Evolutionary conservation across 2,113 vertebrate species (phyloP).

Genomic region (Turdus rufiventris): DNA sequence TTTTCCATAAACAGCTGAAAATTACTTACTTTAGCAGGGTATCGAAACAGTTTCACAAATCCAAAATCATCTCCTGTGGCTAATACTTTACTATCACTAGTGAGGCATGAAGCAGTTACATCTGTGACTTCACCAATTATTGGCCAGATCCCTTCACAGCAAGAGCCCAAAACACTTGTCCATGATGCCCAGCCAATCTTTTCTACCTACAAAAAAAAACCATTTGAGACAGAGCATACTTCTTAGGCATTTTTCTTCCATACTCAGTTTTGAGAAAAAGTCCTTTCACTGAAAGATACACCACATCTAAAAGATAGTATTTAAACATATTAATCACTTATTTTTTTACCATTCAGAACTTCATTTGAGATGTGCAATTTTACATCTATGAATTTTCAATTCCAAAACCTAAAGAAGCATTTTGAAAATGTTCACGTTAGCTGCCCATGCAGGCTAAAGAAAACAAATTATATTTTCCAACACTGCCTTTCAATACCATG

Average conservation of each 20-base stretch:
- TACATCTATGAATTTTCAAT: neutral
- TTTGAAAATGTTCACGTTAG: neutral
- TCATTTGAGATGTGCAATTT: neutral
- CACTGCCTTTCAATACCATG: neutral
- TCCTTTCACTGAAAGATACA: neutral
- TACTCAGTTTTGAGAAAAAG: neutral
- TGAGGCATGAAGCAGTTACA: constrained; percentile 89
- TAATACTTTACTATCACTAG: constrained; percentile 85
- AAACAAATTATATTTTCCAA: neutral
- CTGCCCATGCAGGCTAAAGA: neutral
- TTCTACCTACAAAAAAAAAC: constrained; percentile 82
- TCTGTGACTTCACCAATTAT: constrained; percentile 93
- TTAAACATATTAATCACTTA: neutral
- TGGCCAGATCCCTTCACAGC: constrained; percentile 93
- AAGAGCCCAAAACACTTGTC: constrained; percentile 92
- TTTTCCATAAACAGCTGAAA: neutral
- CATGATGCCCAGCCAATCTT: constrained; percentile 95
- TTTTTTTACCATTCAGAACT: neutral
- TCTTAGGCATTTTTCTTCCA: neutral
- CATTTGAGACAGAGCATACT: constrained; percentile 7
- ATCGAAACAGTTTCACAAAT: constrained; percentile 95
- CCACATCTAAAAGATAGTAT: neutral
- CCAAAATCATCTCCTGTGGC: constrained; percentile 97
- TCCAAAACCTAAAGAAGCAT: neutral
- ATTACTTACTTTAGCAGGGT: constrained; percentile 88